These are phyloP conservation scores for Callimorpha dominula DNA, from an alignment of 2,888 invertebrate species.

Conservation along the genomic window DNA sequence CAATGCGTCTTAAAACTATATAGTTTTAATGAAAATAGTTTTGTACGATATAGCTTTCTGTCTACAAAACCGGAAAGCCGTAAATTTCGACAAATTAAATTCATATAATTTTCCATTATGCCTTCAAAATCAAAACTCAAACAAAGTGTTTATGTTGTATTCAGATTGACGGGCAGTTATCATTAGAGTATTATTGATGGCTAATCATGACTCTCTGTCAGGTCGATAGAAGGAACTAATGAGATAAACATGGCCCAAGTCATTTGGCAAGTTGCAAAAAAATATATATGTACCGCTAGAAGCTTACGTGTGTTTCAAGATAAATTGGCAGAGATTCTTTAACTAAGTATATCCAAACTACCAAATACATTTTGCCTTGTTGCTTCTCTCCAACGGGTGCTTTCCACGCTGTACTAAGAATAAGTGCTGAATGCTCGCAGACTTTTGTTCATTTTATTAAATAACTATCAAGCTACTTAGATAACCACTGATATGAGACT, in stretches of 20 bases:
- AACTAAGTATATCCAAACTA: neutral
- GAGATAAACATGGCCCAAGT: neutral
- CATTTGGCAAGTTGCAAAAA: neutral
- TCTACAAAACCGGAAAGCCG: neutral
- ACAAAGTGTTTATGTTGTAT: neutral
- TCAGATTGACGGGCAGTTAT: too few relatives aligned
- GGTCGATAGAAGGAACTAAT: neutral
- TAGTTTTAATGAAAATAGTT: too few relatives aligned
- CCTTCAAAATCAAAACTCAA: too few relatives aligned
- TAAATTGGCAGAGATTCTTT: neutral
- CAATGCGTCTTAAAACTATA: too few relatives aligned
- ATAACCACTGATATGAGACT: too few relatives aligned
- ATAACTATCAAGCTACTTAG: too few relatives aligned
- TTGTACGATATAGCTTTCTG: too few relatives aligned
- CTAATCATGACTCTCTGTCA: constrained; percentile 11
- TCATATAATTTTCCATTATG: neutral
- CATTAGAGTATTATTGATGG: neutral
- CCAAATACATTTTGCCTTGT: too few relatives aligned
- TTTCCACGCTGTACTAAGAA: too few relatives aligned
- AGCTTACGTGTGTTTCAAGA: neutral
- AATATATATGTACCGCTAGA: neutral
- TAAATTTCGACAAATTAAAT: neutral
- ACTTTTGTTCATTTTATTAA: too few relatives aligned
- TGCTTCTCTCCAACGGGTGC: too few relatives aligned
- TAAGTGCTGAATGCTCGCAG: too few relatives aligned